Evolutionary conservation across 2,113 vertebrate genomes (phyloP), one percentile per base, ranked within the genome.

Genomic region (Megaceryle maxima): DNA sequence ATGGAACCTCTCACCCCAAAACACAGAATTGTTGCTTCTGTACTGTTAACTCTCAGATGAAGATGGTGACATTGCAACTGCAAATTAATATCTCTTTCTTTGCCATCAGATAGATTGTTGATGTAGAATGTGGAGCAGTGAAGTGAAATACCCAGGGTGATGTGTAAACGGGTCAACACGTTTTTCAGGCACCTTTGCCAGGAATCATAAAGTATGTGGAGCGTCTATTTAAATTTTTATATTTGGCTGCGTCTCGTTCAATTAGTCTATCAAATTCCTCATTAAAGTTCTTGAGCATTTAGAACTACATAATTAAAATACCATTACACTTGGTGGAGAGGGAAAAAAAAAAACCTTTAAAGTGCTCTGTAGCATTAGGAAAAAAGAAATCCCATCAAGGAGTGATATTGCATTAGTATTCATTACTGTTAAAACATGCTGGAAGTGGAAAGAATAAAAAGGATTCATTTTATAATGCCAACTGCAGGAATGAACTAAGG

Each of bases 221-320:
- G 67, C 83, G 87, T 88, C 79, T 79, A 83, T 95, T 95, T 88
- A 83, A 94, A 93, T 86, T 94, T 94, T 60, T 83, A 82, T 92
- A 95, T 92, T 94, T 93, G 82, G 64, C 93, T 96, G 93, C 43
- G 14, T 94, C 90, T 94, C 41, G 60, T 91, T 96, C 94, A 92
- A 97, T 96, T 97, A 97, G 66, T 93, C 95, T 93, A 92, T 83
- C 83, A 96, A 82, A 96, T 96, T 97, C 88, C 94, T 97, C 88
- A 95, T 96, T 97, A 97, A 88, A 75, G 86, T 94, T 96, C 92
- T 89, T 51, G 51, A 91, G 28, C 75, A 86, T 96, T 96, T 95
- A 96, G 90, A 96, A 63, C 64, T 77, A 85, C 81, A 78, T 83
- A 95, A 97, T 97, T 97, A 97, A 97, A 97, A 94, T 88, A 92